Base-by-base conservation (phyloP, 2,888 invertebrate genomes). In the Sphaerophoria rueppellii region DNA sequence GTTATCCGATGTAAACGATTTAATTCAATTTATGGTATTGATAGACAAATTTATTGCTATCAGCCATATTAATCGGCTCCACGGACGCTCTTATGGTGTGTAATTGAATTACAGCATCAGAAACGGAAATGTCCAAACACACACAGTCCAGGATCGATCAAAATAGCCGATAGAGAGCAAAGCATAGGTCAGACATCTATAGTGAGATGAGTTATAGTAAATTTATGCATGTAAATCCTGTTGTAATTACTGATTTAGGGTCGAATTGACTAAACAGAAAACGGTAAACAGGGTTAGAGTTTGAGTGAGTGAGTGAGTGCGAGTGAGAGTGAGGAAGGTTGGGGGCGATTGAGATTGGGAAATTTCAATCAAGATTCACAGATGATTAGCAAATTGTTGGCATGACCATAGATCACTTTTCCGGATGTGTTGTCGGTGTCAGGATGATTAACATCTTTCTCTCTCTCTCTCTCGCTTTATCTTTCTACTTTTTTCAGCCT, bases 31-130 rank as follows among this genome's bases (percentile, higher is more conserved):
- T 87, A 86, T 87, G 82, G 74, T 87, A 86, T 82, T 87, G 87
- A 87, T 87, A 86, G 87, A 87, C 86, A 86, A 87, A 87, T 87
- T 86, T 87, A 87, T 87, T 86, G 86, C 87, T 80, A 86, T 87
- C 82, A 77, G 73, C 86, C 76, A 78, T 82, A 83, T 83, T 83
- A 83, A 83, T 83, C 83, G 83, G 70, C 67, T 75, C 50, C 82
- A 83, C 54, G 82, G 48, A 75, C 65, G 72, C 48, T 75, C 67
- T 46, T 75, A 61, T 69, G 72, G 83, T 76, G 67, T 83, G 72
- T 83, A 83, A 83, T 83, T 79, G 83, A 83, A 83, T 83, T 83
- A 80, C 77, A 80, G 67, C 67, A 43, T 34, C 75, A 76, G 58
- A 67, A 79, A 74, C 79, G 75, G 80, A 75, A 80, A 54, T 69